phyloP scores from a whole-genome alignment of 2,888 invertebrate genomes.

The Dexiosoma caninum region DNA sequence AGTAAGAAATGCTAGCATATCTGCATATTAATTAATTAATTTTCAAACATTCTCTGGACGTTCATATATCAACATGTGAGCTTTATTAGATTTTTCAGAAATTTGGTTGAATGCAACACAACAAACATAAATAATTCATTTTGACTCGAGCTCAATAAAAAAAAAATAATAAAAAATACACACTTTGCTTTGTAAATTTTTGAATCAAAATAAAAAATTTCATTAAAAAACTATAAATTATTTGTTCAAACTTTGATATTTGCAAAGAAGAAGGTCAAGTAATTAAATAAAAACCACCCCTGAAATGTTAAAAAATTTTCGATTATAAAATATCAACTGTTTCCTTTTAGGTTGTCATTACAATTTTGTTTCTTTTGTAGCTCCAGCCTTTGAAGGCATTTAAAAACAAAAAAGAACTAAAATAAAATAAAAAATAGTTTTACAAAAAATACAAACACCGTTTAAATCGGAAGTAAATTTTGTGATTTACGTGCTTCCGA shows the following conservation, averaged over 20 bases:
- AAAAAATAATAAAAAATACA: too few relatives aligned
- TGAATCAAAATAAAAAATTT: too few relatives aligned
- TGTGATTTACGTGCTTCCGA: conserved; percentile 65
- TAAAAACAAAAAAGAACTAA: conserved; percentile 18
- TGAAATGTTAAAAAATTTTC: conserved; percentile 33
- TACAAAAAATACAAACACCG: conserved; percentile 52
- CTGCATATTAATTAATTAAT: too few relatives aligned
- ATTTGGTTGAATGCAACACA: too few relatives aligned
- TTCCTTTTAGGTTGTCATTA: conserved; percentile 45
- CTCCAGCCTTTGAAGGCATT: conserved; percentile 23
- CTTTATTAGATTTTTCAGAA: too few relatives aligned
- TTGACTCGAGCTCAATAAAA: too few relatives aligned
- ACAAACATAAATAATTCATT: too few relatives aligned
- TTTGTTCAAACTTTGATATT: conserved; percentile 10
- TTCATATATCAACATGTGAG: too few relatives aligned
- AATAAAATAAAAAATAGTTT: neutral
- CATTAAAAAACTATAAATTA: conserved; percentile 18
- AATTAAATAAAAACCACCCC: conserved; percentile 37
- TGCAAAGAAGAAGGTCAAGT: conserved; percentile 38
- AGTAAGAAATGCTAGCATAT: too few relatives aligned
- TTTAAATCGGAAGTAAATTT: conserved; percentile 64
- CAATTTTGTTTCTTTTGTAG: neutral
- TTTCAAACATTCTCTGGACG: too few relatives aligned
- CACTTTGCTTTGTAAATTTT: too few relatives aligned
- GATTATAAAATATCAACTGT: conserved; percentile 64